Percentiles rank a stretch among this genome's conserved stretches.
Conservation (phyloP, 2,888 invertebrate species). For the Archips crataeganus region DNA sequence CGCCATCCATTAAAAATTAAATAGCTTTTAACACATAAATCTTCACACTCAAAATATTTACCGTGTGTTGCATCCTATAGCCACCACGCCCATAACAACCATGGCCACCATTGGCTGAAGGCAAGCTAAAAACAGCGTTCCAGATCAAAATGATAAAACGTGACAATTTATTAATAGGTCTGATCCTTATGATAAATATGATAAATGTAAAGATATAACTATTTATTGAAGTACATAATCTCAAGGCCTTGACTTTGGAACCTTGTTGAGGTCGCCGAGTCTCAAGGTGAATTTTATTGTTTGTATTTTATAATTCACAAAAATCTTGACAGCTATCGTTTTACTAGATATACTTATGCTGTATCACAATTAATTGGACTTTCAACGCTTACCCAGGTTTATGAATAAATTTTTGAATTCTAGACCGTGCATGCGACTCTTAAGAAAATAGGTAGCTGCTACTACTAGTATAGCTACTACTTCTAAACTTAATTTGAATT, state of each 20-base stretch:
- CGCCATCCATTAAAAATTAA: slow-evolving; percentile 51
- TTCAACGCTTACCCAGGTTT: no score
- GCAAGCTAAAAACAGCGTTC: neutral
- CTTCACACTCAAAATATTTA: slow-evolving; percentile 48
- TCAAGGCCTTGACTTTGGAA: neutral
- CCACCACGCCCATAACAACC: slow-evolving; percentile 3
- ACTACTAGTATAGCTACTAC: no score
- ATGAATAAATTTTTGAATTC: no score
- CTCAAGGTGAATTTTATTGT: neutral
- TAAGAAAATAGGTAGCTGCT: no score
- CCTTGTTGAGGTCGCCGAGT: neutral
- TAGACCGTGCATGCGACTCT: no score
- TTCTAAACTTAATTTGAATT: neutral
- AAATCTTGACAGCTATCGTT: neutral
- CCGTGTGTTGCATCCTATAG: slow-evolving; percentile 1
- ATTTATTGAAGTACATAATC: no score
- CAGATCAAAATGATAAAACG: slow-evolving; percentile 8
- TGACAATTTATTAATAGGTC: slow-evolving; percentile 19
- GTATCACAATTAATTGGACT: no score
- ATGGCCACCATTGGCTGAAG: slow-evolving; percentile 1
- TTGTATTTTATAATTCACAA: neutral
- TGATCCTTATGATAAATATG: neutral
- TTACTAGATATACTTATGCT: neutral
- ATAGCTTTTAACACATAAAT: slow-evolving; percentile 59
- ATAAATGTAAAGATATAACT: neutral